Evolutionary conservation across 2,113 vertebrate species (phyloP), one percentile per base, ranked within the genome.

Genomic region (Hemiscyllium ocellatum): DNA sequence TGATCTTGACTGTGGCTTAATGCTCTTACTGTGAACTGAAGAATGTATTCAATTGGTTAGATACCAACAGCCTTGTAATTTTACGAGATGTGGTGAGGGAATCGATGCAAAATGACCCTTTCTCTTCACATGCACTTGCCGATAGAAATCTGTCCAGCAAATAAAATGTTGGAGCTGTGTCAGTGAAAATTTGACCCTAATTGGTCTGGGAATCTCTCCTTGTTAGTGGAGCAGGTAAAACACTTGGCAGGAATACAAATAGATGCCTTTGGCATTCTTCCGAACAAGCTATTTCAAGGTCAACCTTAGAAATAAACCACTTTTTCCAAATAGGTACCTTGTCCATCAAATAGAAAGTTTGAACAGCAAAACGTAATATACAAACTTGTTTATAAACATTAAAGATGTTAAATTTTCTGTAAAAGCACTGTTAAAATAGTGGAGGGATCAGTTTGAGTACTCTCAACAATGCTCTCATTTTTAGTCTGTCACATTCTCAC

Each of bases 151-250:
- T 72, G 94, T 29, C 68, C 29, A 47, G n/a, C 69, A 95, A 72
- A 72, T 37, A 52, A 42, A 72, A 72, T 72, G 29, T 47, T 47
- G 24, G 65, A 29, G 66, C 20, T 15, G 8, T 69, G 69, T 95
- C 94, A 52, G 42, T 42, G 42, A 3, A 72, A 47, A 72, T 19
- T 47, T 95, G 94, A 95, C 68, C 94, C 37, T 42, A 72, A 68
- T 52, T 50, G 69, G 42, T 52, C 68, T 95, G 68, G 94, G 94
- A 95, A 50, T 52, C 68, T 95, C 94, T 95, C 42, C 68, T 72
- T 95, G 26, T 95, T 72, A 72, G 42, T 26, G 50, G 47, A 33
- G 47, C 94, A 95, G 94, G 94, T 95, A 72, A 70, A 47, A 17
- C 10, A 17, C 10, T 72, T 95, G 94, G 20, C 68, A 95, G 47